Conservation (phyloP, 2,113 vertebrate genomes). For the Azemiops feae region DNA sequence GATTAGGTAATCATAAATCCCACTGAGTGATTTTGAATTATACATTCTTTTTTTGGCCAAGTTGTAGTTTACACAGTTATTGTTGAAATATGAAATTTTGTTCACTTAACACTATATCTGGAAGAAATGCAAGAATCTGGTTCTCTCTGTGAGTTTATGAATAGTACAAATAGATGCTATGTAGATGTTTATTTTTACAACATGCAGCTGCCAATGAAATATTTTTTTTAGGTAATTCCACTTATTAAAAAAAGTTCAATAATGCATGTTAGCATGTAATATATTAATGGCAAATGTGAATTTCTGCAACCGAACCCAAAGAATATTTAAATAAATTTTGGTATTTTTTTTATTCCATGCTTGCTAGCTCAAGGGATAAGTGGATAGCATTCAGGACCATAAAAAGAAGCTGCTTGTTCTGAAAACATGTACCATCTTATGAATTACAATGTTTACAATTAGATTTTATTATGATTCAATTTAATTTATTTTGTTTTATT, state of each 20-base stretch:
- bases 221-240: conserved; percentile 56
- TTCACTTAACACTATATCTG: neutral
- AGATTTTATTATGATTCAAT: neutral
- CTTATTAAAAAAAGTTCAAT: conserved; percentile 65
- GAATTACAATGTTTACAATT: neutral
- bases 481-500: neutral
- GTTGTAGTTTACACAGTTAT: neutral
- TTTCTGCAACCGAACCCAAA: conserved; percentile 36
- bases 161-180: neutral
- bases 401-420: conserved; percentile 12
- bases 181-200: conserved; percentile 49
- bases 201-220: conserved; percentile 54
- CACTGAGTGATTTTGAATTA: neutral
- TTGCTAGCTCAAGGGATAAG: conserved; percentile 24
- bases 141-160: neutral
- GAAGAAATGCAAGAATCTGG: neutral
- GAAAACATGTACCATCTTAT: conserved; percentile 1
- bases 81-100: neutral
- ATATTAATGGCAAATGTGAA: conserved; percentile 59
- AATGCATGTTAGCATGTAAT: conserved; percentile 65
- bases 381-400: neutral
- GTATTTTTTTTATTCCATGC: conserved; percentile 9
- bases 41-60: neutral
- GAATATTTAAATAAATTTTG: conserved; percentile 40
- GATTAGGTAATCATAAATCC: neutral